These are phyloP conservation scores for Leptothorax acervorum DNA, from an alignment of 2,888 invertebrate species.

Conservation along the genomic window DNA sequence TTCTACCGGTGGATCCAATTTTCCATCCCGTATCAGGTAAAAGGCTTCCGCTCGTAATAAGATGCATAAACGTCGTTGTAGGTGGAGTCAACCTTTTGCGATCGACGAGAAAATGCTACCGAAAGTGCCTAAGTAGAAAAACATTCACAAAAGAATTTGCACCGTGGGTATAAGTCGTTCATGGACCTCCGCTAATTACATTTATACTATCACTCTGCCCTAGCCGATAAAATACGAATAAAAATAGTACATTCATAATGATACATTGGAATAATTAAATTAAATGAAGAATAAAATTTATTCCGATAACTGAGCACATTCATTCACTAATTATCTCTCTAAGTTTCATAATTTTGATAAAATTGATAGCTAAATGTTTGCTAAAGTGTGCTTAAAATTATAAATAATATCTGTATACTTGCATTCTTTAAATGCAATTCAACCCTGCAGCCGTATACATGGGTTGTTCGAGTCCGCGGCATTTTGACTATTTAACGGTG, in stretches of 20 bases:
- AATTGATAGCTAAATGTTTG: background rate
- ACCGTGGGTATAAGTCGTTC: background rate
- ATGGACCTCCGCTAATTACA: background rate
- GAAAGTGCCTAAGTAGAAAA: no score
- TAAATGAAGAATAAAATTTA: background rate
- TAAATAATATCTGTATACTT: background rate
- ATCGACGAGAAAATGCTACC: background rate
- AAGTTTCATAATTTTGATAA: background rate
- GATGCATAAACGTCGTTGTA: slow-evolving; percentile 23
- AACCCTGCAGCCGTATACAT: no score
- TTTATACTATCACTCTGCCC: background rate
- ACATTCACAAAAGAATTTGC: background rate
- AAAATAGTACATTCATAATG: background rate
- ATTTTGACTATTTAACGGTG: no score
- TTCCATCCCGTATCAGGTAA: slow-evolving; percentile 28
- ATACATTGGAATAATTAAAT: no score
- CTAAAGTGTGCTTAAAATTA: background rate
- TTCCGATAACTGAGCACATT: background rate
- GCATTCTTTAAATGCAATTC: background rate
- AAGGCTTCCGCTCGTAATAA: slow-evolving; percentile 37
- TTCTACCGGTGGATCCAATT: slow-evolving; percentile 23
- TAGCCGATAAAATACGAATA: background rate
- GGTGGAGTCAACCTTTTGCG: background rate
- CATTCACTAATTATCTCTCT: background rate
- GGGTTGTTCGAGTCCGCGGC: no score